Conservation (phyloP, 1,140 invertebrate species). For the Xylocopa sonorina region DNA sequence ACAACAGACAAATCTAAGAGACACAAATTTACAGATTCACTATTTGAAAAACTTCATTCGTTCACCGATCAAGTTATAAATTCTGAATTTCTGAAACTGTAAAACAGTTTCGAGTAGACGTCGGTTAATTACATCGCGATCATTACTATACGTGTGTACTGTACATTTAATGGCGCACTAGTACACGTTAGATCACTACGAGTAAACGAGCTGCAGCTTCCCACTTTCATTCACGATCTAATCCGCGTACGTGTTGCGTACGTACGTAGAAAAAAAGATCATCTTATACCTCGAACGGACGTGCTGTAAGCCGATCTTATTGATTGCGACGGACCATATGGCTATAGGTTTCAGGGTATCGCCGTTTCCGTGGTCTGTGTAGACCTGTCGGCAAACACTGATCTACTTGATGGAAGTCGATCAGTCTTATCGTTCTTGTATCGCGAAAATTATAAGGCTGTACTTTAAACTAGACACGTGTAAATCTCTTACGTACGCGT, state of each 20-base stretch:
- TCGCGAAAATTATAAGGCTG: slow-evolving; percentile 20
- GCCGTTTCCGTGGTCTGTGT: slow-evolving; percentile 58
- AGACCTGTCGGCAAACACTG: slow-evolving; percentile 31
- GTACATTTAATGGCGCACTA: too few species aligned
- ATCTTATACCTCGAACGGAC: slow-evolving; percentile 36
- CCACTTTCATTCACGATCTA: neutral
- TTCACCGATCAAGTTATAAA: too few species aligned
- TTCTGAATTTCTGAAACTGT: too few species aligned
- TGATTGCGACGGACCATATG: slow-evolving; percentile 51
- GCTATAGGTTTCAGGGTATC: slow-evolving; percentile 65
- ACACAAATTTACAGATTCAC: too few species aligned
- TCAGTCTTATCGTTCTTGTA: slow-evolving; percentile 32
- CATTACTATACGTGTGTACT: too few species aligned
- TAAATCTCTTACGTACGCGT: neutral
- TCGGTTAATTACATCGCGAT: too few species aligned
- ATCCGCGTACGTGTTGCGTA: neutral
- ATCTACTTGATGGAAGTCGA: slow-evolving; percentile 40
- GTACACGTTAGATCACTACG: too few species aligned
- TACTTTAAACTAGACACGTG: neutral
- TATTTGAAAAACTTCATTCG: too few species aligned
- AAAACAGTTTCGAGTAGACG: too few species aligned
- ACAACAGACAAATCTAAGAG: too few species aligned
- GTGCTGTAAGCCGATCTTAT: slow-evolving; percentile 62
- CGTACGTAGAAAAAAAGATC: slow-evolving; percentile 18
- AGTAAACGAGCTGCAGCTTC: neutral